Percentiles rank a stretch among this genome's conserved stretches.
These are phyloP conservation scores for Spizella passerina DNA, from an alignment of 2,797 vertebrate genomes.

Conservation along the genomic window DNA sequence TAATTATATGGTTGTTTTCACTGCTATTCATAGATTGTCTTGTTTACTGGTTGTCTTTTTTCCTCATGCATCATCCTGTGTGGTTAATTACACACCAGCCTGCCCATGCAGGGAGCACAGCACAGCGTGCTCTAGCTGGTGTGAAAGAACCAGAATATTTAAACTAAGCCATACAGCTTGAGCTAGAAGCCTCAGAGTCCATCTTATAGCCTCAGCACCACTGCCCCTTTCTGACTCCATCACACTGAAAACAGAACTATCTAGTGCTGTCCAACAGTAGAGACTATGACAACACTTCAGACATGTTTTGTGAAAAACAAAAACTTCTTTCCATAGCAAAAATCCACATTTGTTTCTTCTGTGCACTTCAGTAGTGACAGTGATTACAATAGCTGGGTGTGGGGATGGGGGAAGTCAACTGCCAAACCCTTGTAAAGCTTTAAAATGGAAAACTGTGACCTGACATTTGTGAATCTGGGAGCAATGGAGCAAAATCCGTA, in stretches of 20 bases:
- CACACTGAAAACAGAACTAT: not conserved
- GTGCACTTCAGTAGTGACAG: accelerated
- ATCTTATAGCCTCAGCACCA: not conserved
- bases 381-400: not conserved
- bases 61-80: accelerated
- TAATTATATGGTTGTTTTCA: not conserved
- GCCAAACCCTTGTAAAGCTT: not conserved
- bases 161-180: not conserved
- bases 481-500: not conserved
- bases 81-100: not conserved
- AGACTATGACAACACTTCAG: not conserved
- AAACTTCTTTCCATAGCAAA: not conserved
- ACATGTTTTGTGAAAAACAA: not conserved
- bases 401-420: accelerated
- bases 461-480: not conserved
- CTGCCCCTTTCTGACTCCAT: not conserved
- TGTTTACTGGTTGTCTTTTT: not conserved
- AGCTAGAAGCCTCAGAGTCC: not conserved
- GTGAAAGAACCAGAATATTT: not conserved
- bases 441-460: not conserved
- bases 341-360: not conserved
- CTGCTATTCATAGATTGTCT: not conserved
- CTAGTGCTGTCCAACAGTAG: not conserved
- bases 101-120: not conserved
- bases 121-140: not conserved